phyloP scores from a whole-genome alignment of 2,797 vertebrate species.

The Spizella passerina region DNA sequence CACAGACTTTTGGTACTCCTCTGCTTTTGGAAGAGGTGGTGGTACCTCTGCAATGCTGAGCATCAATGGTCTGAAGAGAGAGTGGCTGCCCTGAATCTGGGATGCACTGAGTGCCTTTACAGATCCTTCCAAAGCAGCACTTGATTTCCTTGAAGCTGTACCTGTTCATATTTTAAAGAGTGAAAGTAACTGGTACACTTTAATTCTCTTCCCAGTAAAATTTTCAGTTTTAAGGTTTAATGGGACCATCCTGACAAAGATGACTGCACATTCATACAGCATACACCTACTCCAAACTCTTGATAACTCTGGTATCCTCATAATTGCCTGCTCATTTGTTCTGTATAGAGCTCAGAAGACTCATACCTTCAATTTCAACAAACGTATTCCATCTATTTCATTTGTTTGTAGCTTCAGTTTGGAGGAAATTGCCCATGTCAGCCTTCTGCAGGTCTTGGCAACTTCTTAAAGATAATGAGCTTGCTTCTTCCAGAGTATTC shows the following conservation, averaged over 20 bases:
- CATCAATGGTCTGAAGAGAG: not conserved
- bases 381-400: not conserved
- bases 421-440: not conserved
- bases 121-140: not conserved
- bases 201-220: not conserved
- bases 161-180: not conserved
- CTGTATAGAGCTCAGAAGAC: not conserved
- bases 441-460: slow-evolving; percentile 17
- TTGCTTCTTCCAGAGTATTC: slow-evolving; percentile 13
- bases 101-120: not conserved
- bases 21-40: not conserved
- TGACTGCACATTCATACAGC: not conserved
- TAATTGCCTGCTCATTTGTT: not conserved
- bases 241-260: not conserved
- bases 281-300: not conserved
- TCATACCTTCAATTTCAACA: not conserved
- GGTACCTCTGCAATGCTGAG: not conserved
- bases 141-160: not conserved
- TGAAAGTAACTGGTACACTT: not conserved
- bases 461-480: not conserved
- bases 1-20: not conserved
- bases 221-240: not conserved
- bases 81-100: not conserved
- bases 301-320: not conserved
- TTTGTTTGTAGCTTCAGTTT: not conserved